Evolutionary conservation across 2,797 vertebrate genomes (phyloP).

Genomic region (Falco columbarius): DNA sequence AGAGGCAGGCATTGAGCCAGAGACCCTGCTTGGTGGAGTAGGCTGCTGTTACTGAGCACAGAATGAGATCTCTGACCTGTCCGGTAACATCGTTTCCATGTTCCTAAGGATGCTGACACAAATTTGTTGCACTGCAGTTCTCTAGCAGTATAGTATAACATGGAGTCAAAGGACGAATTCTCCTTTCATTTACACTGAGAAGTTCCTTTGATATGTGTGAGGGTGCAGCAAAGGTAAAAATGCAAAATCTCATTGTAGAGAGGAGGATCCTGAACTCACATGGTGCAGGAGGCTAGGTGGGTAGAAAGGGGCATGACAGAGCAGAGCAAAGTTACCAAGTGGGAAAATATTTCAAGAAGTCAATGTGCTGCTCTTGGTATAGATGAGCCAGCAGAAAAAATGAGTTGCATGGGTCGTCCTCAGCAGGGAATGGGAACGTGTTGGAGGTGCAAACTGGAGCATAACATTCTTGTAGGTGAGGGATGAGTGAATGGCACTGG

Average conservation of each 20-base stretch:
- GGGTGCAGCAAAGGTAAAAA: background rate
- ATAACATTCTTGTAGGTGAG: background rate
- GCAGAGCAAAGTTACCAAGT: background rate
- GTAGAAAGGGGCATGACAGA: background rate
- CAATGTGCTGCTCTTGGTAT: background rate
- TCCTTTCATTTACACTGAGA: background rate
- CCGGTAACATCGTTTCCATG: accelerated
- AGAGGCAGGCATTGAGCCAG: accelerated
- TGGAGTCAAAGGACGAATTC: background rate
- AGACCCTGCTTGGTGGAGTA: background rate
- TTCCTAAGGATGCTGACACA: background rate
- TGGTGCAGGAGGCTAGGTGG: background rate
- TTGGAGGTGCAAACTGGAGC: background rate
- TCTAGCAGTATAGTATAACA: accelerated
- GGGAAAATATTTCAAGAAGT: background rate
- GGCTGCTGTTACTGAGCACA: background rate
- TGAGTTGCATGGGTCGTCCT: background rate
- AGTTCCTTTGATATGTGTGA: background rate
- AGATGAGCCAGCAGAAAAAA: background rate
- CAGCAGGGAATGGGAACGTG: background rate
- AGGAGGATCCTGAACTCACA: background rate
- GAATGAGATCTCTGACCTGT: background rate
- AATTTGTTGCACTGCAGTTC: background rate
- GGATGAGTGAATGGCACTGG: background rate
- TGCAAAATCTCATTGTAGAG: background rate